Base-by-base conservation (phyloP, 2,113 vertebrate species). In the Meriones unguiculatus region DNA sequence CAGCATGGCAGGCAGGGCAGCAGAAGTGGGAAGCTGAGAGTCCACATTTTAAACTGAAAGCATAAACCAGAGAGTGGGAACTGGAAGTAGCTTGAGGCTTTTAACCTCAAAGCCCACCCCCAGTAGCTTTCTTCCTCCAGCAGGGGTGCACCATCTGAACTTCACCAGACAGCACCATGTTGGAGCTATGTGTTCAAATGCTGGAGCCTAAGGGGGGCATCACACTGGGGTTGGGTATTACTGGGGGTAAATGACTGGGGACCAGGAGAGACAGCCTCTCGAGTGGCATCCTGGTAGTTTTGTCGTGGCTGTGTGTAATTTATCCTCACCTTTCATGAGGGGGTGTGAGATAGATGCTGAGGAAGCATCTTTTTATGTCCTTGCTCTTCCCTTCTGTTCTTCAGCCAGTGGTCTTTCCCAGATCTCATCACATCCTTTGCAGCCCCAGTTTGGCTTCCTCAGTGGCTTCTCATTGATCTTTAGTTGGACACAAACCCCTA, bases 261-360 rank as follows among this genome's bases (percentile, higher is more conserved):
- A 38, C 65, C 64, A 12, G 18, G 72, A 28, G 84, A 87, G 30
- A 2, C 24, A 87, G 87, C 54, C 30, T 93, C 80, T 95, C 87
- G 18, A 89, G 82, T 91, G 24, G 92, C 59, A 32, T 84, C 64
- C 70, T 35, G 95, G 72, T 82, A 75, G 81, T 80, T 75, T 46
- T 87, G 28, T 87, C 64, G 6, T 67, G 85, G 50, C 87, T 96
- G 38, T 50, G 69, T 93, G 54, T 62, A 87, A 65, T 85, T 87
- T 76, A 81, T 93, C 87, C 90, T 93, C 93, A 87, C 92, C 93
- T 88, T 92, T 90, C 57, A 41, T 11, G 88, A 50, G 35, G 38
- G 91, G 50, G 77, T 93, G 85, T 95, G 95, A 95, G 97, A 88
- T 46, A 80, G 87, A 90, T 90, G 96, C 69, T 70, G 87, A 90